These are phyloP conservation scores for Sabatieria punctata DNA, from an alignment of 2,888 invertebrate genomes.

Conservation along the genomic window DNA sequence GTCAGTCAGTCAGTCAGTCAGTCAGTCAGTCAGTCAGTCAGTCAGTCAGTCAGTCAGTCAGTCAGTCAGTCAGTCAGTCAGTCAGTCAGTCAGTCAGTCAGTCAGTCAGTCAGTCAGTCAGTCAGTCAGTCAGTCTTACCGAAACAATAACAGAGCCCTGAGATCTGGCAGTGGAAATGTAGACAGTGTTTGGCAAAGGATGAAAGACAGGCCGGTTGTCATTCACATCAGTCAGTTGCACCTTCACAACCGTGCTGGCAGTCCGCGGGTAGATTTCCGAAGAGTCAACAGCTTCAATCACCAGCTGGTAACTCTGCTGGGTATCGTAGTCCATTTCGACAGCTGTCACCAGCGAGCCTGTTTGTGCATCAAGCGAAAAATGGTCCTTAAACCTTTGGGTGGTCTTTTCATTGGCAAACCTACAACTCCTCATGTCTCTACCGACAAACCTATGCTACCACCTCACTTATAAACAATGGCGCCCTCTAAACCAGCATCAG, in stretches of 20 bases:
- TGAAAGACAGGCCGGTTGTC: conserved; percentile 81
- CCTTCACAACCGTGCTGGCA: conserved; percentile 43
- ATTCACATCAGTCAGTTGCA: conserved; percentile 73
- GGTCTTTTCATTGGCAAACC: not conserved
- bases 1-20: too few relatives aligned
- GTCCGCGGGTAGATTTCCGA: conserved; percentile 38
- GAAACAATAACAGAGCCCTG: not conserved
- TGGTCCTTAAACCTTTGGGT: not conserved
- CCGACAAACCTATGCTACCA: too few relatives aligned
- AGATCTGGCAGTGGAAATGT: conserved; percentile 42
- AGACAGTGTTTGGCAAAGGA: conserved; percentile 81
- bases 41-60: too few relatives aligned
- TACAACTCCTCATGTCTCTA: too few relatives aligned
- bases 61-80: too few relatives aligned
- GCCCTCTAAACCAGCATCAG: conserved; percentile 37
- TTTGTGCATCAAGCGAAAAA: conserved; percentile 75
- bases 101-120: too few relatives aligned
- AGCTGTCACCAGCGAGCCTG: conserved; percentile 70
- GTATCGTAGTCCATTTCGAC: conserved; percentile 84
- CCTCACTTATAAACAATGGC: too few relatives aligned
- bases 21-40: too few relatives aligned
- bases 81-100: too few relatives aligned
- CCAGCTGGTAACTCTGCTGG: conserved; percentile 59
- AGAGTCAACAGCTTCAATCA: conserved; percentile 66
- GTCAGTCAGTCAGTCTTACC: too few relatives aligned